Conservation (phyloP, 2,113 vertebrate species). For the Eulemur macaco region DNA sequence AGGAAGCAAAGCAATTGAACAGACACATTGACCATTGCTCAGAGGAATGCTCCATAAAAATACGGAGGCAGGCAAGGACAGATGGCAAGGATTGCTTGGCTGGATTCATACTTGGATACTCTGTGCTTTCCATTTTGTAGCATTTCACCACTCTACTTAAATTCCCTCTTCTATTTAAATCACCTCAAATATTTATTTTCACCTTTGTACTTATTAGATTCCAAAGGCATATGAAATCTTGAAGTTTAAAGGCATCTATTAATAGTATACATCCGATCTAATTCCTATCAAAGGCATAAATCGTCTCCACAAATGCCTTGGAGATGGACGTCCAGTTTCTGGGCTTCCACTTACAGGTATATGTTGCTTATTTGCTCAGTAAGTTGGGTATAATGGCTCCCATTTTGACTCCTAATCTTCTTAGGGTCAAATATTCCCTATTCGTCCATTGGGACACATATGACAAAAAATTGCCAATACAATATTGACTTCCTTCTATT, state of each 20-base stretch:
- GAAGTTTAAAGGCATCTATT: not conserved
- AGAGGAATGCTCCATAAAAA: not conserved
- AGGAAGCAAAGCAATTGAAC: not conserved
- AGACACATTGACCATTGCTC: too few relatives aligned
- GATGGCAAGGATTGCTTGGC: not conserved
- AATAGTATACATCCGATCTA: not conserved
- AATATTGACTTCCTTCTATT: not conserved
- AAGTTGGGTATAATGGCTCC: not conserved
- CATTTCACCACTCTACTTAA: not conserved
- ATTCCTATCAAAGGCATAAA: not conserved
- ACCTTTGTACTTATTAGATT: not conserved
- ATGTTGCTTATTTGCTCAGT: not conserved
- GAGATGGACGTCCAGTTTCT: not conserved
- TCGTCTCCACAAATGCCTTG: not conserved
- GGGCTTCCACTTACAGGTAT: not conserved
- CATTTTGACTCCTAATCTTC: not conserved
- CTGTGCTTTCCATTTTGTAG: not conserved
- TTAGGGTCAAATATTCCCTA: not conserved
- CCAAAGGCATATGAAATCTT: not conserved
- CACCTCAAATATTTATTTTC: not conserved
- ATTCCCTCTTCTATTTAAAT: not conserved
- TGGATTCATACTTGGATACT: not conserved
- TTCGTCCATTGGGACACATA: not conserved
- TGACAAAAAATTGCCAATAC: not conserved
- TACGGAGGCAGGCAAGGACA: not conserved